Percentiles rank a stretch among this genome's conserved stretches.
Evolutionary conservation across 1,140 invertebrate species (phyloP).

Genomic region (Thalassaphorura encarpata): DNA sequence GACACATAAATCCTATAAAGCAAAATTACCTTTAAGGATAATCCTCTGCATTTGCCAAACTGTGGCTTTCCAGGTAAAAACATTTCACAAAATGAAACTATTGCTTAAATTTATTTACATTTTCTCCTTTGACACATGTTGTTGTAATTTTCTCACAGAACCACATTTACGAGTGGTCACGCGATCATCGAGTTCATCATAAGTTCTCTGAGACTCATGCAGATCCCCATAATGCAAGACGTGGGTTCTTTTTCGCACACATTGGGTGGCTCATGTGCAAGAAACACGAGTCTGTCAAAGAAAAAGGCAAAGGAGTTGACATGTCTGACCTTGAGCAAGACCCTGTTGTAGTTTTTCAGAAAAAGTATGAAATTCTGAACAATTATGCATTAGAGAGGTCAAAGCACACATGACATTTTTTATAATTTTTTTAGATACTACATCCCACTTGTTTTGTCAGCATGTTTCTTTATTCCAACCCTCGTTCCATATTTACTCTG

Average conservation of each 20-base stretch:
- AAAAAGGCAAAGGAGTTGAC: conserved; percentile 67
- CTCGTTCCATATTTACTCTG: conserved; percentile 57
- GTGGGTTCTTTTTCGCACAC: conserved; percentile 94
- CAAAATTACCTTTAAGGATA: conserved; percentile 44
- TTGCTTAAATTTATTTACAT: background rate
- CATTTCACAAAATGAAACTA: background rate
- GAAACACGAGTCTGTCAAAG: conserved; percentile 83
- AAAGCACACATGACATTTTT: background rate
- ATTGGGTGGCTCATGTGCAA: conserved; percentile 85
- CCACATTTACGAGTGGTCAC: conserved; percentile 50
- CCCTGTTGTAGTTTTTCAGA: conserved; percentile 74
- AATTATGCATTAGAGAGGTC: background rate
- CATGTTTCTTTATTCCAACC: conserved; percentile 81
- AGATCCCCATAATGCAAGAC: conserved; percentile 57
- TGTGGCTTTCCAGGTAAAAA: conserved; percentile 47
- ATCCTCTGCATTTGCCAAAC: conserved; percentile 45
- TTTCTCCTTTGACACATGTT: background rate
- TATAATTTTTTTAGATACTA: conserved; percentile 56
- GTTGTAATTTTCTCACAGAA: conserved; percentile 39
- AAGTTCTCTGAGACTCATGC: conserved; percentile 56
- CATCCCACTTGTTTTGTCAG: conserved; percentile 61
- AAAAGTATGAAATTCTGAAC: conserved; percentile 45
- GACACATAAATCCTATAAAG: conserved; percentile 52
- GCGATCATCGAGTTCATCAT: conserved; percentile 55
- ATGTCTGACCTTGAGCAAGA: conserved; percentile 75